Conservation (phyloP, 2,888 invertebrate genomes). For the Drosophila nr. perissopoda region DNA sequence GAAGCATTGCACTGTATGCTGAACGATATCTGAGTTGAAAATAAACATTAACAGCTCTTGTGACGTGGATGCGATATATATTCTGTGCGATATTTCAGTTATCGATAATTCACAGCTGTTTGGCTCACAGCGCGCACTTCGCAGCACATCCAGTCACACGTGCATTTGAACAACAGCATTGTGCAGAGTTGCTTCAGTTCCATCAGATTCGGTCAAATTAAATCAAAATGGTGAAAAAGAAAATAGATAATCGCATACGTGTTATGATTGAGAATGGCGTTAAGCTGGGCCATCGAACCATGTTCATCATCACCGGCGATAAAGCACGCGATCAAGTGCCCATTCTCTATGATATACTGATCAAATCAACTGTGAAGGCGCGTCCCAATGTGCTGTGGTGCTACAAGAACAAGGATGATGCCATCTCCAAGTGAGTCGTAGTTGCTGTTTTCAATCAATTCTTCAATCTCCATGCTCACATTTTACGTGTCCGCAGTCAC, state of each 20-base stretch:
- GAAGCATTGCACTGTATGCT: neutral
- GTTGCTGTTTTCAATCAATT: neutral
- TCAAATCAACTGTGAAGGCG: constrained; percentile 96
- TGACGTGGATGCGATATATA: neutral
- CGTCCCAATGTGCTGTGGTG: constrained; percentile 99
- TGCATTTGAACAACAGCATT: constrained; percentile 38
- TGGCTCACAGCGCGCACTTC: neutral
- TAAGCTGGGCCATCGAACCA: constrained; percentile 93
- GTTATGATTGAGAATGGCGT: constrained; percentile 99
- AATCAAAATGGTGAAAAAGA: constrained; percentile 93
- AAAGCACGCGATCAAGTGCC: constrained; percentile 98
- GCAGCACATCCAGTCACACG: constrained; percentile 25
- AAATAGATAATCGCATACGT: constrained; percentile 98
- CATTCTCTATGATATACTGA: constrained; percentile 98
- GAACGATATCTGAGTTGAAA: neutral
- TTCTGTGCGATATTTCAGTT: neutral
- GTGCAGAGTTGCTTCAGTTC: neutral
- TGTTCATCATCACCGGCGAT: constrained; percentile 98
- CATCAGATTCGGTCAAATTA: neutral
- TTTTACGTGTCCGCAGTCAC: constrained; percentile 87
- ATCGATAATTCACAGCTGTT: constrained; percentile 15
- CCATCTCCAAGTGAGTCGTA: constrained; percentile 90
- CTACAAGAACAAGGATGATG: constrained; percentile 96
- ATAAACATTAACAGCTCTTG: neutral
- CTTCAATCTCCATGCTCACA: neutral